A percentile compares a stretch with the other conserved stretches of the same genome.
Conservation (phyloP, 2,113 vertebrate genomes). For the Atherinomorus stipes region DNA sequence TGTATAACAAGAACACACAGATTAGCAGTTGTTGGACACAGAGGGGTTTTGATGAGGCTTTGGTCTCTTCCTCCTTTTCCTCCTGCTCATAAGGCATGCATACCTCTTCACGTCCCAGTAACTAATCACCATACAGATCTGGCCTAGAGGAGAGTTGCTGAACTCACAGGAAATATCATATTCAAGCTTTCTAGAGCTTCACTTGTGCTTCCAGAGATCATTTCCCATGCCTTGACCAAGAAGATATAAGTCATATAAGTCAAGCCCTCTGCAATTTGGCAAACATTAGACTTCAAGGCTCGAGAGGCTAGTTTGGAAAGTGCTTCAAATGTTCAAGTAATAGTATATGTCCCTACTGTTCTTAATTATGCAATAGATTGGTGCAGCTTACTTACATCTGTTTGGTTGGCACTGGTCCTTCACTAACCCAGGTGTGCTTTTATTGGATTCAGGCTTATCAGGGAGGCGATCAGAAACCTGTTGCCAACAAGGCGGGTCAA, state of each 20-base stretch:
- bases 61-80: conserved; percentile 42
- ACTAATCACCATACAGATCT: conserved; percentile 73
- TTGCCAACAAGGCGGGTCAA: conserved; percentile 49
- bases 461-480: conserved; percentile 58
- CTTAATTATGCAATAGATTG: too few relatives aligned
- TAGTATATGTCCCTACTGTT: too few relatives aligned
- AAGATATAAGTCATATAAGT: conserved; percentile 53
- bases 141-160: conserved; percentile 61
- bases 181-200: conserved; percentile 66
- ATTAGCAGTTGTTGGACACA: conserved; percentile 39
- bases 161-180: conserved; percentile 77
- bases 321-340: too few relatives aligned
- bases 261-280: conserved; percentile 47
- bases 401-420: conserved; percentile 46
- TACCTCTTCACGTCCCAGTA: conserved; percentile 74
- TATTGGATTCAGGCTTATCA: conserved; percentile 70
- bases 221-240: conserved; percentile 54
- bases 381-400: conserved; percentile 27
- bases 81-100: conserved; percentile 54
- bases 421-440: conserved; percentile 61
- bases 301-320: conserved; percentile 9
- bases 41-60: conserved; percentile 23
- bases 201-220: conserved; percentile 53
- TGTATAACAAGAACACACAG: conserved; percentile 41
- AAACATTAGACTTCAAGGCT: conserved; percentile 55